Percentiles rank a stretch among this genome's conserved stretches.
phyloP scores from a whole-genome alignment of 2,113 vertebrate species.

The Phylloscopus trochilus region DNA sequence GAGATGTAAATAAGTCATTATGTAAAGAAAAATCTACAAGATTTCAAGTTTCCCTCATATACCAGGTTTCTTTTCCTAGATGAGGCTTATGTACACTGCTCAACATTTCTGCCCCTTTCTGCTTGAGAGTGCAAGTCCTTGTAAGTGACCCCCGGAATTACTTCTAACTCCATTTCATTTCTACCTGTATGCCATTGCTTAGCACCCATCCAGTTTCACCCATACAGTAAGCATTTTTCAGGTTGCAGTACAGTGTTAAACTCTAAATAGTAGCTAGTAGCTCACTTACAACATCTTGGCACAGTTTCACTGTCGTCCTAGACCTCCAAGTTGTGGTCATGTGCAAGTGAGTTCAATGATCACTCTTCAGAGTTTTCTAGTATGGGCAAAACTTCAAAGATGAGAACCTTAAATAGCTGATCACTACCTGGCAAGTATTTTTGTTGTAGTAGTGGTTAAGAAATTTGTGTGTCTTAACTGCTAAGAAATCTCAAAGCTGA shows the following conservation, averaged over 20 bases:
- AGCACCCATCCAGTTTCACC: neutral
- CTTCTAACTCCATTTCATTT: neutral
- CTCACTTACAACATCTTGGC: neutral
- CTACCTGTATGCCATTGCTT: neutral
- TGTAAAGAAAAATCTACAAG: neutral
- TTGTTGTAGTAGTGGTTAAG: neutral
- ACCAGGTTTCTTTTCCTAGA: neutral
- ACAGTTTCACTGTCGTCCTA: neutral
- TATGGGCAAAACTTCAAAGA: no score
- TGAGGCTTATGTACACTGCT: neutral
- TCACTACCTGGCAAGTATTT: accelerated
- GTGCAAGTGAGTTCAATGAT: neutral
- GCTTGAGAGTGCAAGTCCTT: accelerated
- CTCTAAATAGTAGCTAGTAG: neutral
- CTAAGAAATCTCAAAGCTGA: neutral
- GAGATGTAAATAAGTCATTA: neutral
- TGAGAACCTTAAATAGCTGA: neutral
- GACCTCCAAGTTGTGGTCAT: accelerated
- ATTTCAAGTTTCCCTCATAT: neutral
- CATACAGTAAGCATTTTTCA: neutral
- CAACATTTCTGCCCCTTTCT: neutral
- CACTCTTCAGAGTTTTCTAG: no score
- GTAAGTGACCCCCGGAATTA: neutral
- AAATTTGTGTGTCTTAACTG: neutral
- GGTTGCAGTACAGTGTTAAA: neutral